These are phyloP conservation scores for Exocentrus adspersus DNA, from an alignment of 2,888 invertebrate genomes.

Conservation along the genomic window DNA sequence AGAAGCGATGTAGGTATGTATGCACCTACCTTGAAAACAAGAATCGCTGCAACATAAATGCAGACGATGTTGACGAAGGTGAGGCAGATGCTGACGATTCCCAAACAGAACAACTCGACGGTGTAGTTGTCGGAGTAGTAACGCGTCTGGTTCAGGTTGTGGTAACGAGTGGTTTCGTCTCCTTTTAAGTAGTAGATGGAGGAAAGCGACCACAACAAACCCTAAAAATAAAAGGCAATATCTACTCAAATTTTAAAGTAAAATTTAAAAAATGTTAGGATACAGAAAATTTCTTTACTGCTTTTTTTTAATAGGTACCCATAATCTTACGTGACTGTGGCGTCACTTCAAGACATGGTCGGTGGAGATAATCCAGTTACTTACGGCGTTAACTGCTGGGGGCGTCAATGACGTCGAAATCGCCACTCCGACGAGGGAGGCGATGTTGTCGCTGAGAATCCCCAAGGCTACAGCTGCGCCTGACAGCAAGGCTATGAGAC, in stretches of 20 bases:
- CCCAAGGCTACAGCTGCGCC: constrained; percentile 83
- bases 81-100: constrained; percentile 75
- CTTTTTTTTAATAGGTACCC: no score
- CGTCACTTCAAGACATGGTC: no score
- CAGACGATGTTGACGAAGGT: constrained; percentile 80
- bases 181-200: constrained; percentile 67
- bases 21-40: constrained; percentile 73
- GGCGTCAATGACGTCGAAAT: constrained; percentile 84
- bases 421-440: constrained; percentile 83
- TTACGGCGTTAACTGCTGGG: constrained; percentile 82
- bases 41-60: constrained; percentile 75
- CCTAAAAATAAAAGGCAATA: constrained; percentile 61
- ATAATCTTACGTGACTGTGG: no score
- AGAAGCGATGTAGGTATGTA: no score
- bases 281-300: no score
- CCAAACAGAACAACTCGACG: constrained; percentile 71
- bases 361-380: no score
- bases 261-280: no score
- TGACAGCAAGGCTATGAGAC: constrained; percentile 79
- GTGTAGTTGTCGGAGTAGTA: constrained; percentile 71
- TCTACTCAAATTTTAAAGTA: no score
- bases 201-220: constrained; percentile 73
- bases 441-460: constrained; percentile 80
- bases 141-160: constrained; percentile 62
- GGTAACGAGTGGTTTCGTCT: constrained; percentile 61